Evolutionary conservation across 2,113 vertebrate genomes (phyloP), one percentile per base, ranked within the genome.

Genomic region (Piprites chloris): DNA sequence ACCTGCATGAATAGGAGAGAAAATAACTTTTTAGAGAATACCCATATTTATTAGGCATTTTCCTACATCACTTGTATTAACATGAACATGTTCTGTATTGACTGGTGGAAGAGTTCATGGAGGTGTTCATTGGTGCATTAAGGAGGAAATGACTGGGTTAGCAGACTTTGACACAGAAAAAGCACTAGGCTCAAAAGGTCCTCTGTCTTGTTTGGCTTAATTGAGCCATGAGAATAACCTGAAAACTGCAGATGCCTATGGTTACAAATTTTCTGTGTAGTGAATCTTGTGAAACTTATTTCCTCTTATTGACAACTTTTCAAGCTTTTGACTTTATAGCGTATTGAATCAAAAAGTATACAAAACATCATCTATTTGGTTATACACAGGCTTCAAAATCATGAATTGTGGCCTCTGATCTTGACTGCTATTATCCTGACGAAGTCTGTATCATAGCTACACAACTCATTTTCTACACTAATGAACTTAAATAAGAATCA

Each of bases 1-100:
- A 73, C 98, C 98, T 99, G 84, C 39, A 55, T 13, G 63, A 86
- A 96, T 3, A 83, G n/a, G 42, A 66, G 13, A 87, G 6, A 19
- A 71, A 0, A 9, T 46, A 62, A 58, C 20, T 26, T 5, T 37
- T 89, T 63, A 89, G 46, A 75, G 24, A 73, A 69, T 9, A 85
- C 2, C 44, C 8, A 8, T 35, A 33, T 61, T 82, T 65, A 16
- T 23, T 65, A 27, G 18, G 8, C 9, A 27, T 87, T 87, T 85
- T 91, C 19, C 42, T 85, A 32, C 9, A 21, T 35, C 33, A 26
- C 24, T 71, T 59, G 6, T 44, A 39, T 53, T 89, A 39, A n/a
- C 30, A 72, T 14, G 28, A 53, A 58, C 8, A 30, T 37, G 17
- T 62, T 66, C 68, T 49, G 10, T 53, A 66, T 24, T 80, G 49